Percentiles rank a stretch among this genome's conserved stretches.
phyloP scores from a whole-genome alignment of 2,888 invertebrate species.

The Balanococcus diminutus region DNA sequence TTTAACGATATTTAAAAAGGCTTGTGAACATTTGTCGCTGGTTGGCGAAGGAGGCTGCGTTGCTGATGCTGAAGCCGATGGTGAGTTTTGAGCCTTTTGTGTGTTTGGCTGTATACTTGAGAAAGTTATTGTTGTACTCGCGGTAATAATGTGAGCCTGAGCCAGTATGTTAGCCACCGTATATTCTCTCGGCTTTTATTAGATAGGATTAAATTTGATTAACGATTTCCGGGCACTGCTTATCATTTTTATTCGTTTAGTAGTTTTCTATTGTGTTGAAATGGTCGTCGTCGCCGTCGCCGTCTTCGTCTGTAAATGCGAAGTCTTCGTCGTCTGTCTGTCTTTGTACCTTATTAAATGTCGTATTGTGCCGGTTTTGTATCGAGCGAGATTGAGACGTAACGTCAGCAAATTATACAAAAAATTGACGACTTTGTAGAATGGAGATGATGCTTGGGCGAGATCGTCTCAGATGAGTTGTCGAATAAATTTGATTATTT shows the following conservation, averaged over 20 bases:
- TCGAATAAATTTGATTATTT: no score
- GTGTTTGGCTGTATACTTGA: neutral
- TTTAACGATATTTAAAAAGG: neutral
- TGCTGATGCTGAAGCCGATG: neutral
- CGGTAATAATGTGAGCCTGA: neutral
- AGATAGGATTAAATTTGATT: conserved; percentile 28
- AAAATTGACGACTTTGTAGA: no score
- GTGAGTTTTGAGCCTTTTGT: neutral
- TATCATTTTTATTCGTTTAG: conserved; percentile 32
- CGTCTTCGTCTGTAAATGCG: neutral
- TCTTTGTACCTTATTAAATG: conserved; percentile 22
- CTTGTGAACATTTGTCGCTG: conserved; percentile 13
- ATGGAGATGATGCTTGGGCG: no score
- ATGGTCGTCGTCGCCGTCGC: neutral
- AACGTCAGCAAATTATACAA: no score
- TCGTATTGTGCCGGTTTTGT: neutral
- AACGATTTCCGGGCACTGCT: conserved; percentile 20
- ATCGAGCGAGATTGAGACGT: no score
- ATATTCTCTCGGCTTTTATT: conserved; percentile 25
- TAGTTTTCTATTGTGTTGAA: conserved; percentile 31
- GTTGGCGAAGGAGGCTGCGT: neutral
- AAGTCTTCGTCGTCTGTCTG: neutral
- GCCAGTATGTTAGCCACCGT: neutral
- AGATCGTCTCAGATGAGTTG: no score
- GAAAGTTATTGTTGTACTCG: neutral